phyloP scores from a whole-genome alignment of 1,140 invertebrate species.

The Cyclargus thomasi region DNA sequence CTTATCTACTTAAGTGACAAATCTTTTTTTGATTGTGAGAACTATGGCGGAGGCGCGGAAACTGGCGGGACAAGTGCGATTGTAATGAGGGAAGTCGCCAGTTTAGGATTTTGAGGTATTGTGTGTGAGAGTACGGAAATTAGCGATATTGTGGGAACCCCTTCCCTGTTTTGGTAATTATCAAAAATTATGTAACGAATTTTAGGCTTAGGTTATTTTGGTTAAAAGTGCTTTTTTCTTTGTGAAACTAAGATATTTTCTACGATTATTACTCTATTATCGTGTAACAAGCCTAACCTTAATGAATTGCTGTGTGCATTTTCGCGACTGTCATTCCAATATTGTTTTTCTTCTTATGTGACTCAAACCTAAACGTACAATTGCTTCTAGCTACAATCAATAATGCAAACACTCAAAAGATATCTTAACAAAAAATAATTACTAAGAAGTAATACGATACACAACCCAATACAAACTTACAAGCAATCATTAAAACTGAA shows the following conservation, averaged over 20 bases:
- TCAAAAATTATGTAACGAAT: background rate
- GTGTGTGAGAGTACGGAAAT: conserved; percentile 23
- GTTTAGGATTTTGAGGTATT: conserved; percentile 22
- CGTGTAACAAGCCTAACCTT: too few species aligned
- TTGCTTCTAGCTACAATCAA: too few species aligned
- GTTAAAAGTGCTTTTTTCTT: background rate
- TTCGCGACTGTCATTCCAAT: too few species aligned
- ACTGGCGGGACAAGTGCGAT: conserved; percentile 30
- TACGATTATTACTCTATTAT: too few species aligned
- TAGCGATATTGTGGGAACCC: conserved; percentile 24
- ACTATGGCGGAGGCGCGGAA: conserved; percentile 46
- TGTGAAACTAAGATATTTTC: background rate
- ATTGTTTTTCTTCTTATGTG: too few species aligned
- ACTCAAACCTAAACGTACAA: too few species aligned
- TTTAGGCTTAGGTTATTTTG: too few species aligned
- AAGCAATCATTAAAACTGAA: conserved; percentile 13
- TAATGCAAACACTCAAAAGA: too few species aligned
- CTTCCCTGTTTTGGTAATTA: background rate
- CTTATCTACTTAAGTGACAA: conserved; percentile 62
- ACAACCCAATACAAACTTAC: background rate
- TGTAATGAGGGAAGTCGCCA: conserved; percentile 18
- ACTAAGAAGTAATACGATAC: background rate
- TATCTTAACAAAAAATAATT: too few species aligned
- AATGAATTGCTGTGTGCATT: too few species aligned
- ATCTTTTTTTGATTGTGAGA: conserved; percentile 74